Evolutionary conservation across 2,113 vertebrate species (phyloP).

Genomic region (Gambusia holbrooki): DNA sequence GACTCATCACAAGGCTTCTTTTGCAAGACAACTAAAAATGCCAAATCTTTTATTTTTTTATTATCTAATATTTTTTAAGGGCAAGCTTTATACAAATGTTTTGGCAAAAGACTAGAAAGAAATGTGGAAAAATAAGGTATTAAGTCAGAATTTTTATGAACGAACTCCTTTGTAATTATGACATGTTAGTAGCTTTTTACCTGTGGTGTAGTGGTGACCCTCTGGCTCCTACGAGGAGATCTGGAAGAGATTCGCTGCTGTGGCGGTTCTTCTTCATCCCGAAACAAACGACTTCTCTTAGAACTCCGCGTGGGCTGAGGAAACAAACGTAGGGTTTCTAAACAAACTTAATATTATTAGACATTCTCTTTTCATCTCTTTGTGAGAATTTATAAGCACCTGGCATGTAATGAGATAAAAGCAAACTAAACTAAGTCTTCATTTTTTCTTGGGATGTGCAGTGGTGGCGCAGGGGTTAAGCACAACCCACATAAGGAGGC

Average conservation of each 20-base stretch:
- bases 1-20: no score
- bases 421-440: no score
- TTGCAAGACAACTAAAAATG: background rate
- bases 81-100: background rate
- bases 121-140: background rate
- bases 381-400: no score
- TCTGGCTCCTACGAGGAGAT: conserved; percentile 94
- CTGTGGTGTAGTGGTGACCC: conserved; percentile 90
- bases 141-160: background rate
- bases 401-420: no score
- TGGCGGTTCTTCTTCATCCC: conserved; percentile 90
- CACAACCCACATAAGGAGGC: no score
- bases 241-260: conserved; percentile 83
- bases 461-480: no score
- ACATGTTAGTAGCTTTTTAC: conserved; percentile 54
- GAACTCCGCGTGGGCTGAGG: conserved; percentile 92
- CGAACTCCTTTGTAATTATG: background rate
- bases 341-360: background rate
- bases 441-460: no score
- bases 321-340: conserved; percentile 11
- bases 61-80: background rate
- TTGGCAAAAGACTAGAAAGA: background rate
- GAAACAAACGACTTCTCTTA: conserved; percentile 92
- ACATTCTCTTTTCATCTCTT: background rate
- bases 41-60: no score